phyloP scores from a whole-genome alignment of 1,140 invertebrate genomes.

The Zaprionus africanus region DNA sequence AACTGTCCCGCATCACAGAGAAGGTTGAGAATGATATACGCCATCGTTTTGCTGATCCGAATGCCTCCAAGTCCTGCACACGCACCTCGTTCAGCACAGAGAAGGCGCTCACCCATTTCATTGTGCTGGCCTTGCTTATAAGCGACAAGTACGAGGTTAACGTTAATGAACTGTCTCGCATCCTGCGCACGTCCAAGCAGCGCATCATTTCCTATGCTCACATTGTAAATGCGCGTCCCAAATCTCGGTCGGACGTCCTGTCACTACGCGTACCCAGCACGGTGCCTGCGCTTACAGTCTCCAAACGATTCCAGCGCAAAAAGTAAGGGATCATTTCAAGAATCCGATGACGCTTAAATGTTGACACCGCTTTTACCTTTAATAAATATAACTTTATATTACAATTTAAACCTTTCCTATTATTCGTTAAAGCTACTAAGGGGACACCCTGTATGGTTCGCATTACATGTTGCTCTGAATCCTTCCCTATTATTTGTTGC shows the following conservation, averaged over 20 bases:
- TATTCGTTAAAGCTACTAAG: not conserved
- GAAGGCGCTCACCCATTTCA: constrained; percentile 80
- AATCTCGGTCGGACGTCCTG: constrained; percentile 60
- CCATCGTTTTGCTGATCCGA: constrained; percentile 67
- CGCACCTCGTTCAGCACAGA: constrained; percentile 69
- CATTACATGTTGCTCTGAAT: not conserved
- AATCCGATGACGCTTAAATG: not conserved
- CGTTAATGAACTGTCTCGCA: constrained; percentile 53
- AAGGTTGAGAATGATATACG: constrained; percentile 81
- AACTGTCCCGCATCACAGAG: constrained; percentile 73
- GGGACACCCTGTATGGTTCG: not conserved
- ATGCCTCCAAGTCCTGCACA: constrained; percentile 54
- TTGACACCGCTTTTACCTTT: not conserved
- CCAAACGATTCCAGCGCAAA: constrained; percentile 59
- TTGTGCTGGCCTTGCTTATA: constrained; percentile 71
- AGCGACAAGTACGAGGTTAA: constrained; percentile 69
- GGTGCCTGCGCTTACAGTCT: constrained; percentile 47
- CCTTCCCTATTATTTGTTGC: not conserved
- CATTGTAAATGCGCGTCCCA: constrained; percentile 69
- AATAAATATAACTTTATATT: not conserved
- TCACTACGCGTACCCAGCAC: constrained; percentile 68
- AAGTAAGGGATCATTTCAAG: constrained; percentile 36
- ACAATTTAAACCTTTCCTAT: not conserved
- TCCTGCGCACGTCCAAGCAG: constrained; percentile 64
- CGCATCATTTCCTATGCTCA: constrained; percentile 73